These are phyloP conservation scores for Carabus problematicus DNA, from an alignment of 2,888 invertebrate species.

Conservation along the genomic window DNA sequence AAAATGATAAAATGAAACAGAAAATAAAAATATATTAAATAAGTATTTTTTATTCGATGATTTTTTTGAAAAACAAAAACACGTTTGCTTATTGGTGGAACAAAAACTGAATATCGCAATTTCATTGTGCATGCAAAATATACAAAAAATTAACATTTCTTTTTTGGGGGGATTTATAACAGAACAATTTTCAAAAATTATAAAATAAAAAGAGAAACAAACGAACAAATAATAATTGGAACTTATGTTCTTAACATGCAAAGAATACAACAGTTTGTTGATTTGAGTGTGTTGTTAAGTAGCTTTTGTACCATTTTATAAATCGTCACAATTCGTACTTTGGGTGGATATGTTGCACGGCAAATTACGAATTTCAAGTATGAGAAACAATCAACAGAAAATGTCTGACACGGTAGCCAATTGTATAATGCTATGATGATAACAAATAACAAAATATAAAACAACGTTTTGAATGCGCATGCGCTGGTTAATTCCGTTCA, in stretches of 20 bases:
- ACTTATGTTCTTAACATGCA: too few species aligned
- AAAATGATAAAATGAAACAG: constrained; percentile 24
- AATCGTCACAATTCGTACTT: too few species aligned
- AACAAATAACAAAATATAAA: constrained; percentile 42
- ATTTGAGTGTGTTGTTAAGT: too few species aligned
- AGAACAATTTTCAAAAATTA: constrained; percentile 9
- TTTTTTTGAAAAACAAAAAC: constrained; percentile 30
- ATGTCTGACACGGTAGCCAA: neutral
- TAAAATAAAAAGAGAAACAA: constrained; percentile 9
- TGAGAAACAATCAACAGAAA: neutral
- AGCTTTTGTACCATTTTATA: too few species aligned
- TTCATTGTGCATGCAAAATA: constrained; percentile 20
- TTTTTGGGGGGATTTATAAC: neutral
- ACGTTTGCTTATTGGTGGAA: constrained; percentile 27
- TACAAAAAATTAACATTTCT: constrained; percentile 5
- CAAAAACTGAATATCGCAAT: constrained; percentile 1
- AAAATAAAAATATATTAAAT: constrained; percentile 34
- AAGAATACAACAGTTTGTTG: too few species aligned
- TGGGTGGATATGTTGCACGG: constrained; percentile 19
- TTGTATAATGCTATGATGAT: neutral
- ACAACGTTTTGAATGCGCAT: constrained; percentile 28
- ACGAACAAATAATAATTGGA: constrained; percentile 7
- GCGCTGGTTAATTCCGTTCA: constrained; percentile 21
- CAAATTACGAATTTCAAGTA: constrained; percentile 9
- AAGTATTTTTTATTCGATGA: constrained; percentile 40